A percentile compares a stretch with the other conserved stretches of the same genome.
Evolutionary conservation across 2,113 vertebrate species (phyloP).

Genomic region (Phyllostomus discolor): DNA sequence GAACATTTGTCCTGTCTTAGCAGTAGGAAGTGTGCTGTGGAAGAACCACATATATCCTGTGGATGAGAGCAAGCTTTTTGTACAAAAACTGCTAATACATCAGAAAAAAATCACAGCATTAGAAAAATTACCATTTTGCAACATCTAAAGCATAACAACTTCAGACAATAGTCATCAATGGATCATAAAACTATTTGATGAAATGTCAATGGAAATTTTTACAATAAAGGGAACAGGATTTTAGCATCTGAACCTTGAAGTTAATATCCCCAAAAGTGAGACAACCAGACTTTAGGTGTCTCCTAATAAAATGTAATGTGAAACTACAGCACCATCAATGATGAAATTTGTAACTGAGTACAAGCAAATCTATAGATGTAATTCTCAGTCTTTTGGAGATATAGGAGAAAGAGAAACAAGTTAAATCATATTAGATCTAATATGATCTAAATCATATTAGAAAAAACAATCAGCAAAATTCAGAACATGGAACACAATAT

Average conservation of each 20-base stretch:
- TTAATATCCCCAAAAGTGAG: background rate
- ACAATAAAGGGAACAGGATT: background rate
- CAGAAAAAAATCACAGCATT: background rate
- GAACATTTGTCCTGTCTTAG: background rate
- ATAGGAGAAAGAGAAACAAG: background rate
- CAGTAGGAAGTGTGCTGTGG: background rate
- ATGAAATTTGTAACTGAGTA: background rate
- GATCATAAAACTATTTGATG: background rate
- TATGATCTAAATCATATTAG: background rate
- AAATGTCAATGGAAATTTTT: background rate
- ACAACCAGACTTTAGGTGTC: background rate
- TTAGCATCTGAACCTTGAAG: background rate
- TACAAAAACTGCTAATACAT: background rate
- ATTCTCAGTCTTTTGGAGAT: background rate
- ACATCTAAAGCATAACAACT: background rate
- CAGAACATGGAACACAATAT: background rate
- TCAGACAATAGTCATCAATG: background rate
- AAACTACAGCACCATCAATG: background rate
- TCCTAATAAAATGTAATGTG: background rate
- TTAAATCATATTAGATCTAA: background rate
- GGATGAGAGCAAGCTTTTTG: background rate
- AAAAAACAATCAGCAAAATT: background rate
- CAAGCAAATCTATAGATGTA: background rate
- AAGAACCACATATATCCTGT: background rate
- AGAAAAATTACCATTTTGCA: background rate